Percentiles rank a stretch among this genome's conserved stretches.
Conservation (phyloP, 2,113 vertebrate species). For the Cochlearius cochlearius region DNA sequence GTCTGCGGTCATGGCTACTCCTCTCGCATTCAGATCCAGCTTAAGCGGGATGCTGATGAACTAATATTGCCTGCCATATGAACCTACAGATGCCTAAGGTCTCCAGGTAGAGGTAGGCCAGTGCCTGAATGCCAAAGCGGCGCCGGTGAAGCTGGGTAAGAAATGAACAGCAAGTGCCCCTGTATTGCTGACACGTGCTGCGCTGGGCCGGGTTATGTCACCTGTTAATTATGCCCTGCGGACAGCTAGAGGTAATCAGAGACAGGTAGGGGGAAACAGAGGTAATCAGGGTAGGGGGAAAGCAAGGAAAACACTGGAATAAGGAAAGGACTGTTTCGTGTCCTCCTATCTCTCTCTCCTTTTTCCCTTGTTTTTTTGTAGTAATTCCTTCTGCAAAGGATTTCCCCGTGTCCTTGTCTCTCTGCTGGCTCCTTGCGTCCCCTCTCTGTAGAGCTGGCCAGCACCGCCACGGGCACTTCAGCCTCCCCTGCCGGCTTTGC, state of each 20-base stretch:
- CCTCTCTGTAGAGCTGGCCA: neutral
- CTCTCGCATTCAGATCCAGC: neutral
- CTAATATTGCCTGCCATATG: neutral
- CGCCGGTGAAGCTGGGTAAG: neutral
- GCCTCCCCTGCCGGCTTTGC: neutral
- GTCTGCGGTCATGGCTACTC: neutral
- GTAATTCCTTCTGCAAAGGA: neutral
- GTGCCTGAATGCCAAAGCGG: neutral
- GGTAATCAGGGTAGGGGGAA: neutral
- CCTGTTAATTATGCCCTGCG: neutral
- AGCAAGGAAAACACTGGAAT: neutral
- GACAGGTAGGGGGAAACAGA: neutral
- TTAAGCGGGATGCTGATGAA: neutral
- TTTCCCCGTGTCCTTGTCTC: neutral
- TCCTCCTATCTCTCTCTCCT: neutral
- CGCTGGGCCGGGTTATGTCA: neutral
- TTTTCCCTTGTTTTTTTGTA: neutral
- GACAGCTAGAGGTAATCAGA: neutral
- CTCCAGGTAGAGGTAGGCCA: neutral
- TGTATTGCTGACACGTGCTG: neutral
- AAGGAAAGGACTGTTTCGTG: neutral
- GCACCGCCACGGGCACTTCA: fast-evolving
- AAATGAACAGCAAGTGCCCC: neutral
- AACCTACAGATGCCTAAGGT: neutral
- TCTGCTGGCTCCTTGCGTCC: neutral